These are phyloP conservation scores for Platalea minor DNA, from an alignment of 2,797 vertebrate genomes.

Conservation along the genomic window DNA sequence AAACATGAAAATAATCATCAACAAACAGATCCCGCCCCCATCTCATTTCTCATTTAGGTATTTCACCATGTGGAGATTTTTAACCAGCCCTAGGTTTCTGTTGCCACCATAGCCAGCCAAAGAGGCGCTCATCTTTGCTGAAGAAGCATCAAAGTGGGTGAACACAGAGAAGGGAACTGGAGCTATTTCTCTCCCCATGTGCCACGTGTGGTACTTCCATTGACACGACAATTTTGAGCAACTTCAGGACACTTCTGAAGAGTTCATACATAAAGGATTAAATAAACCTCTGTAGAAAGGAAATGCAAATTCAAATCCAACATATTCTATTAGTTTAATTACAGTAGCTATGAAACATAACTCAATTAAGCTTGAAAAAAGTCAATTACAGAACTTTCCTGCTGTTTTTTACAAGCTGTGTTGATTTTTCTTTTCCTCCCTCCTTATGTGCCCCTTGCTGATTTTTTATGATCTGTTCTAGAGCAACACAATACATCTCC, in stretches of 20 bases:
- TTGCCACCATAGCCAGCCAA: not conserved
- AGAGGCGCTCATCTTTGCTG: not conserved
- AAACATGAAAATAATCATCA: not conserved
- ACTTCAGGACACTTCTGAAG: not conserved
- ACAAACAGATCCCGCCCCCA: not conserved
- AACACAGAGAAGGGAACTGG: not conserved
- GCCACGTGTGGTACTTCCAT: not conserved
- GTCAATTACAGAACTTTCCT: slow-evolving; percentile 53
- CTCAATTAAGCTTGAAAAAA: slow-evolving; percentile 36
- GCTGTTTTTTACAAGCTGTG: slow-evolving; percentile 46
- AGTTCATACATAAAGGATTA: not conserved
- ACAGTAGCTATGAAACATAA: slow-evolving; percentile 57
- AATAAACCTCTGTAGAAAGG: slow-evolving; percentile 1
- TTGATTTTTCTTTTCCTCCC: slow-evolving; percentile 48
- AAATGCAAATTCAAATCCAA: slow-evolving; percentile 37
- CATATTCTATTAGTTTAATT: slow-evolving; percentile 40
- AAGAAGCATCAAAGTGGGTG: not conserved
- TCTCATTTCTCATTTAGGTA: not conserved
- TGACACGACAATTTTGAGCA: not conserved
- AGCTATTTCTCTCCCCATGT: not conserved
- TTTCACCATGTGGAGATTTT: not conserved
- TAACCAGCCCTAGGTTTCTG: not conserved
- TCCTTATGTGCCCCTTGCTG: slow-evolving; percentile 28
- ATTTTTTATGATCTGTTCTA: slow-evolving; percentile 18
- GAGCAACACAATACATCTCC: not conserved